Evolutionary conservation across 2,113 vertebrate species (phyloP).

Genomic region (Agelaius phoeniceus): DNA sequence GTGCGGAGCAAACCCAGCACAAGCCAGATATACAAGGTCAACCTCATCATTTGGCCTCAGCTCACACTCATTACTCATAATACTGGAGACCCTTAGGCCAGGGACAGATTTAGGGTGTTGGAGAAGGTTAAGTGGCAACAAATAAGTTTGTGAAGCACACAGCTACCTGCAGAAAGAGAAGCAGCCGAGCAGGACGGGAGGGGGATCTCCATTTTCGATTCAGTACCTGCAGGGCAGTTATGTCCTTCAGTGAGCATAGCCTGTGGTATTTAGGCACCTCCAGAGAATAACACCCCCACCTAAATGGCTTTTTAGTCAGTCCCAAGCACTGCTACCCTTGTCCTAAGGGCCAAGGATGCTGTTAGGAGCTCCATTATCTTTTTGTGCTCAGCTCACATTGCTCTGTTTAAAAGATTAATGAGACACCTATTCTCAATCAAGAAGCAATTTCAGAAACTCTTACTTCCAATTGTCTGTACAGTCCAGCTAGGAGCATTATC

Average conservation of each 20-base stretch:
- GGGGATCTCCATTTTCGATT: background rate
- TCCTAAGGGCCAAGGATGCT: background rate
- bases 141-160: background rate
- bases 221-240: background rate
- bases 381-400: background rate
- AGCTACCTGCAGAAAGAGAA: background rate
- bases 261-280: background rate
- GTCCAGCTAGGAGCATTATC: background rate
- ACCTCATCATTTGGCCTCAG: background rate
- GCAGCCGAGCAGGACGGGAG: background rate
- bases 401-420: conserved; percentile 58
- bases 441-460: conserved; percentile 40
- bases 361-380: background rate
- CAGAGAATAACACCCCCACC: background rate
- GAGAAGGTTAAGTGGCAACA: background rate
- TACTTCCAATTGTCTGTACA: background rate
- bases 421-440: conserved; percentile 21
- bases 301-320: background rate
- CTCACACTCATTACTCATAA: rapidly evolving
- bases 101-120: background rate
- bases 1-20: background rate
- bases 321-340: background rate
- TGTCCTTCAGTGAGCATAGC: background rate
- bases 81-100: background rate
- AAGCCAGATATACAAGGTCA: background rate